Evolutionary conservation across 2,113 vertebrate genomes (phyloP).

Genomic region (Sylvicapra grimmia): DNA sequence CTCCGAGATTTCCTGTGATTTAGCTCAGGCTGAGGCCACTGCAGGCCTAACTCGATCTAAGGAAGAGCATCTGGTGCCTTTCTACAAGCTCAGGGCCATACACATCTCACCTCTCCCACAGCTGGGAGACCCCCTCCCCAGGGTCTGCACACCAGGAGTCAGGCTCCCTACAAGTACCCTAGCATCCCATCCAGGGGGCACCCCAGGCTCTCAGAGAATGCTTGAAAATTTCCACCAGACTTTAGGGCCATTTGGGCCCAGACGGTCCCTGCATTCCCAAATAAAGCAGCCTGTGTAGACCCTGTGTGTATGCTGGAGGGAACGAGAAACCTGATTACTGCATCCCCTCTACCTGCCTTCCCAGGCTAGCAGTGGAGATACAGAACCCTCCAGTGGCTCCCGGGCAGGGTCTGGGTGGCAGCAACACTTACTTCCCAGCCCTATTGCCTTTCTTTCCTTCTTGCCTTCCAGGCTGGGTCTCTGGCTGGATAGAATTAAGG

Average conservation of each 20-base stretch:
- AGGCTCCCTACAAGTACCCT: neutral
- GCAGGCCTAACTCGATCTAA: neutral
- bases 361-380: neutral
- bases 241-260: neutral
- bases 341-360: neutral
- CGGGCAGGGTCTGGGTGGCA: neutral
- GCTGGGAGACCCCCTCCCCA: too few species aligned
- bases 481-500: slow-evolving; percentile 62
- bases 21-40: neutral
- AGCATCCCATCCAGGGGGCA: neutral
- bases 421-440: neutral
- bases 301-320: neutral
- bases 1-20: neutral
- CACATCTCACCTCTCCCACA: neutral
- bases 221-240: neutral
- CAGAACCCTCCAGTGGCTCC: neutral
- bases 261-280: neutral
- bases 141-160: neutral
- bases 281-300: neutral
- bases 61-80: neutral
- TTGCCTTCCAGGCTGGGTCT: neutral
- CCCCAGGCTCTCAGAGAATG: neutral
- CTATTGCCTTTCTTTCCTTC: neutral
- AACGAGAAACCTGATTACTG: neutral
- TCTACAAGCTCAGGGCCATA: neutral